These are phyloP conservation scores for Drosophila neoperkinsi DNA, from an alignment of 2,888 invertebrate genomes.

Conservation along the genomic window DNA sequence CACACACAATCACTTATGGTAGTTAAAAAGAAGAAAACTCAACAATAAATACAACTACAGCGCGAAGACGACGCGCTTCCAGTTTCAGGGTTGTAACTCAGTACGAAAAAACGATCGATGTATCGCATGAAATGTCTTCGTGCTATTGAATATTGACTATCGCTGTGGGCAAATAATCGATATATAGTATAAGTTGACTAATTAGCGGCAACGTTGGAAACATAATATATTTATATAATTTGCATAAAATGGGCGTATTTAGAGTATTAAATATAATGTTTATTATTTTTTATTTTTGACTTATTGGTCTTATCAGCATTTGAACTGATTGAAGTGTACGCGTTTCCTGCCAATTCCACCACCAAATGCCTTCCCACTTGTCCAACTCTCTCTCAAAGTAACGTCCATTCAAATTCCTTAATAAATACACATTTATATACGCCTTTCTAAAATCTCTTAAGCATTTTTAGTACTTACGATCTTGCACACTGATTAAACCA, in stretches of 20 bases:
- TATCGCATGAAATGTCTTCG: not conserved
- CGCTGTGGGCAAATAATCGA: not conserved
- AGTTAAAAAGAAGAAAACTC: slow-evolving; percentile 56
- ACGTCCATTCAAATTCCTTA: slow-evolving; percentile 46
- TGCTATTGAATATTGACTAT: not conserved
- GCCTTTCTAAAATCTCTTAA: not conserved
- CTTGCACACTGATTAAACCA: slow-evolving; percentile 50
- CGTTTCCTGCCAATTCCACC: slow-evolving; percentile 48
- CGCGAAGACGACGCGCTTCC: slow-evolving; percentile 69
- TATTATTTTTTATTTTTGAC: not conserved
- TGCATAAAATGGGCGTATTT: not conserved
- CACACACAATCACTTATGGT: slow-evolving; percentile 44
- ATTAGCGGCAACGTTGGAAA: not conserved
- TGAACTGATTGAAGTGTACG: slow-evolving; percentile 31
- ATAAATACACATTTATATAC: not conserved
- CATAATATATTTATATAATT: not conserved
- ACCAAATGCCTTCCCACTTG: slow-evolving; percentile 48
- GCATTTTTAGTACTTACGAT: slow-evolving; percentile 30
- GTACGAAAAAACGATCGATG: slow-evolving; percentile 3
- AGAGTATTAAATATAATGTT: not conserved
- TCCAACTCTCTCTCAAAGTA: slow-evolving; percentile 38
- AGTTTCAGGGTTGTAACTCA: slow-evolving; percentile 43
- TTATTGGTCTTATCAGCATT: slow-evolving; percentile 42
- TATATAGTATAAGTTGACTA: not conserved
- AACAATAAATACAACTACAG: slow-evolving; percentile 67